Evolutionary conservation across 2,797 vertebrate species (phyloP).

Genomic region (Sus cebifrons): DNA sequence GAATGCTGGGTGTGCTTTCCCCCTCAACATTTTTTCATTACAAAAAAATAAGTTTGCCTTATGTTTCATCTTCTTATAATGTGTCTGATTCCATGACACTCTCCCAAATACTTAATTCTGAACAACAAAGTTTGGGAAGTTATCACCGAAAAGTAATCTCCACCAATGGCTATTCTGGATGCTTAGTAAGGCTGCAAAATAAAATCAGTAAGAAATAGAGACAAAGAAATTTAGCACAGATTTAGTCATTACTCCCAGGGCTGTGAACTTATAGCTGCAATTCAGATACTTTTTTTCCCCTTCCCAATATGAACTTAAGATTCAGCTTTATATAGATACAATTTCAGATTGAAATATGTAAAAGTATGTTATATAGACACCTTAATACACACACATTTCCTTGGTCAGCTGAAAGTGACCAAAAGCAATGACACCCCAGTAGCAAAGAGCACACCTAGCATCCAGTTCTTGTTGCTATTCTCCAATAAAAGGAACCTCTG

Average conservation of each 20-base stretch:
- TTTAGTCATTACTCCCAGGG: neutral
- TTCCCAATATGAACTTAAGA: neutral
- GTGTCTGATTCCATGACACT: neutral
- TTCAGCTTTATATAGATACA: neutral
- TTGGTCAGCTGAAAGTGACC: too few species aligned
- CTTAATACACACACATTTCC: too few species aligned
- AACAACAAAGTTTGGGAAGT: conserved; percentile 40
- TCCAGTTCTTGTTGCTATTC: too few species aligned
- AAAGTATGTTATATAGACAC: too few species aligned
- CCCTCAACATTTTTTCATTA: conserved; percentile 13
- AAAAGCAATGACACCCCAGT: too few species aligned
- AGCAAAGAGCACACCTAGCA: too few species aligned
- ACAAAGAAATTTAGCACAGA: conserved; percentile 42
- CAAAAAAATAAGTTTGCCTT: conserved; percentile 32
- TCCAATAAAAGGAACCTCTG: too few species aligned
- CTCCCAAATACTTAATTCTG: conserved; percentile 1
- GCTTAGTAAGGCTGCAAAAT: conserved; percentile 4
- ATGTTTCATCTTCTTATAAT: conserved; percentile 39
- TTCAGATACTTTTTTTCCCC: neutral
- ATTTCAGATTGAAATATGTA: too few species aligned
- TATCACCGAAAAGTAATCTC: neutral
- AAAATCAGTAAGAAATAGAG: conserved; percentile 27
- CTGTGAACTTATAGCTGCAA: neutral
- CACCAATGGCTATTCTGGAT: neutral
- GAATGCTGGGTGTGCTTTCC: neutral